Evolutionary conservation across 1,140 invertebrate genomes (phyloP), one percentile per base, ranked within the genome.

Genomic region (Drosophila simulans): DNA sequence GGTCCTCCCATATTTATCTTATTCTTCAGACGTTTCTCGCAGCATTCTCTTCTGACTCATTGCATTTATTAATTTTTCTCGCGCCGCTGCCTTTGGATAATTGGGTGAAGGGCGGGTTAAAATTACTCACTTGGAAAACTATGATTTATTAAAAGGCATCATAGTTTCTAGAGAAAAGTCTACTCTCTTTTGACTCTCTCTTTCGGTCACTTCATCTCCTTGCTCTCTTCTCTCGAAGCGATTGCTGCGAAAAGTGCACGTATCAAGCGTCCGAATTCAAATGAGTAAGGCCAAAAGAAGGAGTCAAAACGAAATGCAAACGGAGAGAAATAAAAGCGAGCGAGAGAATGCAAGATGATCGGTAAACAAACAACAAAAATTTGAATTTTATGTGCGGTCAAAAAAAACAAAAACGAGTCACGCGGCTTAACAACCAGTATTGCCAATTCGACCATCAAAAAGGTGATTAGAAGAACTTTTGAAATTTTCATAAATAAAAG

Each of bases 251-350:
- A 8, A 27, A 80, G 73, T 80, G 68, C 66, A 80, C 78, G 62
- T 80, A 69, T 62, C 77, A 63, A 82, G 77, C 80, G 79, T 77
- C 63, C 64, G 77, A 82, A 77, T 74, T 68, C 55, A 80, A 82
- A 77, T 83, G 75, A 75, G 56, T 17, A 40, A 46, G 49, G 46
- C 20, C 15, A 17, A 53, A 52, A 49, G 45, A 63, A 46, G 46
- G 10, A 72, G 45, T 34, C 49, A 52, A 35, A 20, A 20, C 11
- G 40, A 72, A 60, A 56, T 64, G 70, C 57, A 71, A 70, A 49
- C 20, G 13, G 46, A n/a, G 55, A 45, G 34, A 60, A 40, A 52
- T 25, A 52, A 43, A 20, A 64, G 20, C 51, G 37, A 64, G 31
- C 13, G 22, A 49, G 57, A 55, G 37, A 43, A 20, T n/a, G 34